These are phyloP conservation scores for Pogonocichla stellata DNA, from an alignment of 2,113 vertebrate genomes.

Conservation along the genomic window DNA sequence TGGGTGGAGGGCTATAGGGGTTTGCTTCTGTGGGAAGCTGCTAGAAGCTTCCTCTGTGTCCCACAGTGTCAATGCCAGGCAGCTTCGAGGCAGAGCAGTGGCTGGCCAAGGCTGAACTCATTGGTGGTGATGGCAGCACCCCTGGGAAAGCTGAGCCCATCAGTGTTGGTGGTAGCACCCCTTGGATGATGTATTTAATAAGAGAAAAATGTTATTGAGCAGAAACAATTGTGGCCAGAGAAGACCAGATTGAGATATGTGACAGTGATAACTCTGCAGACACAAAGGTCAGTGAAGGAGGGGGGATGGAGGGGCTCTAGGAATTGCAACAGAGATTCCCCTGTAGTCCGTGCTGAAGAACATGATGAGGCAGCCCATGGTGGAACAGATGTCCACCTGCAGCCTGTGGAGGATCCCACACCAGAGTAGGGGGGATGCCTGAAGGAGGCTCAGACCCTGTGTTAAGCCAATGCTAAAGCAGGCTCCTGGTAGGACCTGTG, in stretches of 20 bases:
- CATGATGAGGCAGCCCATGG: neutral
- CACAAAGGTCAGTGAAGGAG: neutral
- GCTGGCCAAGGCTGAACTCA: neutral
- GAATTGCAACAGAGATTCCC: neutral
- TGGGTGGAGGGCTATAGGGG: fast-evolving
- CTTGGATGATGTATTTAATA: neutral
- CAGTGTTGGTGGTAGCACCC: neutral
- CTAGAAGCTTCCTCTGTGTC: neutral
- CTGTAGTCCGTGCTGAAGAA: neutral
- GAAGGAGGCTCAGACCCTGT: neutral
- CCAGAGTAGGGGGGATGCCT: neutral
- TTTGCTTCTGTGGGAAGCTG: neutral
- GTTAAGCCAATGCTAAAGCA: neutral
- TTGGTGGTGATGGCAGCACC: neutral
- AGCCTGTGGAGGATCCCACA: neutral
- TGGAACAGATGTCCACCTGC: neutral
- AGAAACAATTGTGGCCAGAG: neutral
- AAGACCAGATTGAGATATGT: neutral
- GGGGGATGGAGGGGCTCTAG: neutral
- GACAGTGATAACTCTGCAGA: neutral
- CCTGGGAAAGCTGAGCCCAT: neutral
- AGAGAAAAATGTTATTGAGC: neutral
- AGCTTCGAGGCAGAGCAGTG: neutral
- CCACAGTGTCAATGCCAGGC: neutral
- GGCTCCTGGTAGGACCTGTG: neutral